These are phyloP conservation scores for Melozone crissalis DNA, from an alignment of 2,113 vertebrate species.

Conservation along the genomic window DNA sequence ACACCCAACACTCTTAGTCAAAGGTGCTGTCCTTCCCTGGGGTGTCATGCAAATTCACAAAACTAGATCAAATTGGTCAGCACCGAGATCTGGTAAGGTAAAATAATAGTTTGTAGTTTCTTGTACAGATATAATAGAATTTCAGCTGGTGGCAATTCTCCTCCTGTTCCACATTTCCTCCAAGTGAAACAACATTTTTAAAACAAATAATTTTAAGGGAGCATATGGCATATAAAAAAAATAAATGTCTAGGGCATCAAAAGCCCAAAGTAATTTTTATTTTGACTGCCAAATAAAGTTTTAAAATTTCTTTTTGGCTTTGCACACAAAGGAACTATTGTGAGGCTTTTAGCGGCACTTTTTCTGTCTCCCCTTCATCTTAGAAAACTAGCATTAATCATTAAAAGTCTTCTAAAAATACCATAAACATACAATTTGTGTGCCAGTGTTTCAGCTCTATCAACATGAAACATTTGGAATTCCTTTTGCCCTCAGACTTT, in stretches of 20 bases:
- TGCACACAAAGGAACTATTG: background rate
- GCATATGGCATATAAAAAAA: background rate
- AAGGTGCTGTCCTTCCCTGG: background rate
- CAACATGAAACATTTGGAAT: background rate
- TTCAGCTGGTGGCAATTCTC: constrained; percentile 18
- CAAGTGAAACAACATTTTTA: constrained; percentile 36
- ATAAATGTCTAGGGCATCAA: background rate
- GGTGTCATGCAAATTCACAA: background rate
- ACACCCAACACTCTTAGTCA: background rate
- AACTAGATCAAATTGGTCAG: background rate
- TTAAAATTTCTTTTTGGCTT: background rate
- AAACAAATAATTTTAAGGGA: constrained; percentile 36
- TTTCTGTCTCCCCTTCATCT: background rate
- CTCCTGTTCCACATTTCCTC: background rate
- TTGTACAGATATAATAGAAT: background rate
- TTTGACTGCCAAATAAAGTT: constrained; percentile 18
- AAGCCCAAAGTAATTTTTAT: constrained; percentile 18
- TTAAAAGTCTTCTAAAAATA: background rate
- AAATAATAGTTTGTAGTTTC: background rate
- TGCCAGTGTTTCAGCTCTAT: background rate
- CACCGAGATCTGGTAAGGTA: background rate
- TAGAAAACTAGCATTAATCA: constrained; percentile 16
- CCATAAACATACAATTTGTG: background rate
- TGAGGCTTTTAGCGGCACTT: background rate
- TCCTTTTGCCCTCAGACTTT: background rate